A percentile compares a stretch with the other conserved stretches of the same genome.
These are phyloP conservation scores for Elephas maximus DNA, from an alignment of 2,113 vertebrate genomes.

Conservation along the genomic window DNA sequence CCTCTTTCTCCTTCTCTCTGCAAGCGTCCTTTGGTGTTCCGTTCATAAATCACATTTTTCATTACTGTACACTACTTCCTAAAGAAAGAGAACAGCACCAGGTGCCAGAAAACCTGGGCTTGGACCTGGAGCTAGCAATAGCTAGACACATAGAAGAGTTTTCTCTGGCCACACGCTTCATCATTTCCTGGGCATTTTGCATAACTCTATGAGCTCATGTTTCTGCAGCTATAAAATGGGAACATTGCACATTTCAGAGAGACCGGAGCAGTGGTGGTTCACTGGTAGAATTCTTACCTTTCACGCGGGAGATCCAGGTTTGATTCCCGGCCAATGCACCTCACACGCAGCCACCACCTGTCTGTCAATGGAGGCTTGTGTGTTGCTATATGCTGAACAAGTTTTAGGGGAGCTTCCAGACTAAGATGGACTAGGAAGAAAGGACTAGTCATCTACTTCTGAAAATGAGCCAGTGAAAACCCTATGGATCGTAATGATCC, in stretches of 20 bases:
- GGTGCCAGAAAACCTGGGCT: background rate
- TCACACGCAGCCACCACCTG: no score
- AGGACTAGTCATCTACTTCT: no score
- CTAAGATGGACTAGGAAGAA: no score
- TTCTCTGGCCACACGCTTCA: background rate
- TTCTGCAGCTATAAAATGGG: background rate
- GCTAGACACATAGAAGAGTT: background rate
- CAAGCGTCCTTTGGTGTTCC: background rate
- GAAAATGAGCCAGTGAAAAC: no score
- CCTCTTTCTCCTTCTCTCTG: background rate
- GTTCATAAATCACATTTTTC: background rate
- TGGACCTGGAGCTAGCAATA: background rate
- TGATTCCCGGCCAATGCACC: no score
- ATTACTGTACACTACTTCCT: background rate
- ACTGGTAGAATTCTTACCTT: no score
- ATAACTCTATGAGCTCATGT: background rate
- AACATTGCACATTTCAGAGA: background rate
- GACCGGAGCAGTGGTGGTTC: background rate
- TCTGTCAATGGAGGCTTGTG: no score
- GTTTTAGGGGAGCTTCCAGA: no score
- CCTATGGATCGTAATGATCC: no score
- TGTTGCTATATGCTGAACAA: no score
- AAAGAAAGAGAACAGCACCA: background rate
- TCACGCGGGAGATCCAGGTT: no score
- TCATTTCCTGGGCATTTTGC: background rate